Base-by-base conservation (phyloP, 2,113 vertebrate species). In the Spheniscus mendiculus region DNA sequence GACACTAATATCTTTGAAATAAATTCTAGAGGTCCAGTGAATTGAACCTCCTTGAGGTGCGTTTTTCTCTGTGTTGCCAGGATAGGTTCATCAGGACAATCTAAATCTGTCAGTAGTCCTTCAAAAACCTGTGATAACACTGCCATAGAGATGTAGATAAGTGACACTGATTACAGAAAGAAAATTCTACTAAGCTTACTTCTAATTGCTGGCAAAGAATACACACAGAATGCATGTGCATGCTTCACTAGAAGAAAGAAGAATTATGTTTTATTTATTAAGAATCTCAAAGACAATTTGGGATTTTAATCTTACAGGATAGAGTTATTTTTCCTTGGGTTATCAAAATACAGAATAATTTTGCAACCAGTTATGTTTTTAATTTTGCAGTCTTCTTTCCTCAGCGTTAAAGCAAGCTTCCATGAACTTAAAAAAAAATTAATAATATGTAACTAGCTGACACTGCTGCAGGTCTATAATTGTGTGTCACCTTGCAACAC, bases 371-470 rank as follows among this genome's bases (percentile, higher is more conserved):
- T 82, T 89, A 49, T 19, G 12, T 90, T 66, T 89, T 78, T 16
- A 86, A 29, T 81, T 91, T 79, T 50, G 7, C 47, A 45, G 22
- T 85, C 55, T 76, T 80, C 78, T 80, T 72, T 80, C 44, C 59
- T 71, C 38, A 85, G 44, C n/a, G 80, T 82, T 83, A 89, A 83
- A 89, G 47, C 22, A 84, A 90, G 50, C 58, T 96, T 92, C 29
- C 67, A 83, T 87, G 53, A 93, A 87, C 76, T 81, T 95, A 96
- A 89, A 19, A 90, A 90, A 84, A 93, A 87, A 77, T n/a, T 94
- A 96, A 84, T 88, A 89, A 67, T 76, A 52, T 71, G 89, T 95
- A 96, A 96, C 88, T 93, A 87, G 50, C 83, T 89, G 94, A 87
- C 76, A 90, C 25, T 34, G 22, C 42, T 79, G 55, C 67, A 38